These are phyloP conservation scores for Unio pictorum DNA, from an alignment of 2,888 invertebrate genomes.

Conservation along the genomic window DNA sequence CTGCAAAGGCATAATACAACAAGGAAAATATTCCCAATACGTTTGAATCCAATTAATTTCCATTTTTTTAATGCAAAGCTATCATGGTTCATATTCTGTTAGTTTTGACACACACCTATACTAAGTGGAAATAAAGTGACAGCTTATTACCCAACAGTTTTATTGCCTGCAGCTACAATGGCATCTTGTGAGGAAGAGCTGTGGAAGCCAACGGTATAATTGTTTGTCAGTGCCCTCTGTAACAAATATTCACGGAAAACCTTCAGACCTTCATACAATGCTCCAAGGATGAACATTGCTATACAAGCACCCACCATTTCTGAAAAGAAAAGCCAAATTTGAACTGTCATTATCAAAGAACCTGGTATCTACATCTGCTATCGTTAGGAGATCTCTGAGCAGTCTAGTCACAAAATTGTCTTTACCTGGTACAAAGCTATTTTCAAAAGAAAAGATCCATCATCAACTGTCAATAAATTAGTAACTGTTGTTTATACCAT, in stretches of 20 bases:
- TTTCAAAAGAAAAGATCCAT: background rate
- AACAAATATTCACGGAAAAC: constrained; percentile 78
- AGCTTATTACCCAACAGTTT: constrained; percentile 42
- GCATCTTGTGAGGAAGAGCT: constrained; percentile 33
- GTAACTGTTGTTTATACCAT: no score
- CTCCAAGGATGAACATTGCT: constrained; percentile 91
- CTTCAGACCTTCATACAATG: constrained; percentile 96
- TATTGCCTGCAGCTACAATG: constrained; percentile 38
- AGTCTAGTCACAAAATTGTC: no score
- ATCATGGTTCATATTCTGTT: no score
- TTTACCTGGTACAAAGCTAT: background rate
- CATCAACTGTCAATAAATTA: no score
- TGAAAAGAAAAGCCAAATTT: constrained; percentile 30
- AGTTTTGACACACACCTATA: no score
- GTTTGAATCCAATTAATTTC: no score
- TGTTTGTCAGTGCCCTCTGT: constrained; percentile 37
- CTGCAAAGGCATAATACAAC: no score
- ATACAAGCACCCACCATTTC: constrained; percentile 89
- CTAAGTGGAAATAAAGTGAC: no score
- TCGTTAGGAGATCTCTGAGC: no score
- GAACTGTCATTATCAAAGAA: background rate
- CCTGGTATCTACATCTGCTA: background rate
- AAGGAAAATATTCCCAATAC: no score
- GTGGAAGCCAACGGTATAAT: constrained; percentile 28
- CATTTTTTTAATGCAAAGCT: no score